These are phyloP conservation scores for Aegypius monachus DNA, from an alignment of 2,113 vertebrate genomes.

Conservation along the genomic window DNA sequence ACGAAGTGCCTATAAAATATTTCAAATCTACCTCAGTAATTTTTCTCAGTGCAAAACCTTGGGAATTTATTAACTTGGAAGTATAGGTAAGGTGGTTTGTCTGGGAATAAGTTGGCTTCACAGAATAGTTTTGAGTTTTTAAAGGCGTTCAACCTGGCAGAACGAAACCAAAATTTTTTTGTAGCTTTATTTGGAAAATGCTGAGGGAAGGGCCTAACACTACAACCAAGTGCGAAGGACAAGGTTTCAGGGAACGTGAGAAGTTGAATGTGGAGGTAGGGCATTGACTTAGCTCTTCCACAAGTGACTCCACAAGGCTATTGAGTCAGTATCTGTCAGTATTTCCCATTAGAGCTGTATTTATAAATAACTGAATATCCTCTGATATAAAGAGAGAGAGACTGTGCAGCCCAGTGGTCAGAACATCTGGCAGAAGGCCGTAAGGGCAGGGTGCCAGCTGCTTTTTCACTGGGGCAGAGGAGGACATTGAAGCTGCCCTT, in stretches of 20 bases:
- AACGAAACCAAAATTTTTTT: background rate
- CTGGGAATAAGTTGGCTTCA: background rate
- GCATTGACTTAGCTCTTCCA: background rate
- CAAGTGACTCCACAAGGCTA: background rate
- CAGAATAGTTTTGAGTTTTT: background rate
- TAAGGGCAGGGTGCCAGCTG: background rate
- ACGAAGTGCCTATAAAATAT: background rate
- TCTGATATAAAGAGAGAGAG: background rate
- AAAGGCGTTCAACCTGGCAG: background rate
- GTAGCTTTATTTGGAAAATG: background rate
- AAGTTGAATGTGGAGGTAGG: background rate
- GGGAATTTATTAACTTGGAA: background rate
- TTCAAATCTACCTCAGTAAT: background rate
- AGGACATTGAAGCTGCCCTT: background rate
- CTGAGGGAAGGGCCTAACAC: background rate
- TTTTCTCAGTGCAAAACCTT: background rate
- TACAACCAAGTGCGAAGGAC: background rate
- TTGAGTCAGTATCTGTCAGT: background rate
- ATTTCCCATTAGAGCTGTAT: background rate
- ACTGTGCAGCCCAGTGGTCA: background rate
- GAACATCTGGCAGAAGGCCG: background rate
- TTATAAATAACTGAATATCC: accelerated
- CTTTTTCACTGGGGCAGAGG: no score
- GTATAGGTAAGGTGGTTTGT: background rate
- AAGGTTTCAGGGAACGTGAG: background rate